A percentile compares a stretch with the other conserved stretches of the same genome.
These are phyloP conservation scores for Lagopus leucura DNA, from an alignment of 2,113 vertebrate species.

Conservation along the genomic window DNA sequence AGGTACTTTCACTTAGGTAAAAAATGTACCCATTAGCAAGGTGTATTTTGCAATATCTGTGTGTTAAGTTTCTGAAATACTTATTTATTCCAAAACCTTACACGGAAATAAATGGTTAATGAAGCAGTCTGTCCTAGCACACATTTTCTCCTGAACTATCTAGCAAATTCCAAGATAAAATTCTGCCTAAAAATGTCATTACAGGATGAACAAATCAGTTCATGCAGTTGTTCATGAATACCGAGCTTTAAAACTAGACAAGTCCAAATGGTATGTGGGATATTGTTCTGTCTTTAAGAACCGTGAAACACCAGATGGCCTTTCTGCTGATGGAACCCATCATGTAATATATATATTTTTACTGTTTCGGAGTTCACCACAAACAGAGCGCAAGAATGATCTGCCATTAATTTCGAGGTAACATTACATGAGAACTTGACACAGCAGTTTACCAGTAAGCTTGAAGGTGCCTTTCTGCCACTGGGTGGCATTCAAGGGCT, in stretches of 20 bases:
- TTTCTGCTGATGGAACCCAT: background rate
- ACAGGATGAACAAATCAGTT: background rate
- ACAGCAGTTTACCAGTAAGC: background rate
- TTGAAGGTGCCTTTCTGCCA: conserved; percentile 35
- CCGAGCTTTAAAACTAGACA: conserved; percentile 32
- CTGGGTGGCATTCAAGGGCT: conserved; percentile 69
- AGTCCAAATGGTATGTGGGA: background rate
- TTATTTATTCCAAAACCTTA: background rate
- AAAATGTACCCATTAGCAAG: background rate
- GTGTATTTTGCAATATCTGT: background rate
- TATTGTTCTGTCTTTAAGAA: background rate
- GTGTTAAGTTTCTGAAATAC: background rate
- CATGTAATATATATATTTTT: background rate
- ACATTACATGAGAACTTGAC: background rate
- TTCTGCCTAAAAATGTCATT: background rate
- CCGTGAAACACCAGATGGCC: conserved; percentile 29
- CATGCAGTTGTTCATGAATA: background rate
- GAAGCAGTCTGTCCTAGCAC: background rate
- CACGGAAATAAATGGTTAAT: background rate
- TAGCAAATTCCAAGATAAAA: background rate
- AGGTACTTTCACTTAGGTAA: background rate
- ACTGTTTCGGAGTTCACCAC: background rate
- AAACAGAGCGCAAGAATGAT: conserved; percentile 2
- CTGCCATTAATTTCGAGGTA: conserved; percentile 9
- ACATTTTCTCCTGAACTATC: background rate